Evolutionary conservation across 2,113 vertebrate genomes (phyloP).

Genomic region (Ptyas mucosa): DNA sequence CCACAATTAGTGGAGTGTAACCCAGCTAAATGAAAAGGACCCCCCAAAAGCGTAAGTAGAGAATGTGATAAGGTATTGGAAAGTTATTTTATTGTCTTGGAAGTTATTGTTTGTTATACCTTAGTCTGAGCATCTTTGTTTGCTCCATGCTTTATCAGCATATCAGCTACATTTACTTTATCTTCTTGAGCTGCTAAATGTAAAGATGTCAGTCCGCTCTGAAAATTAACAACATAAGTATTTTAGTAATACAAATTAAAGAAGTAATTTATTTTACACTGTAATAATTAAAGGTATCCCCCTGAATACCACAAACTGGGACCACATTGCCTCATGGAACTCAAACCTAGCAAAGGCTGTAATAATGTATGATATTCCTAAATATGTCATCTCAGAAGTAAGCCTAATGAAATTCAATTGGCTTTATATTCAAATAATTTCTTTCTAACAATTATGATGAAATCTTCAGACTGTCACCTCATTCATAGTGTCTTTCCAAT

Average conservation of each 20-base stretch:
- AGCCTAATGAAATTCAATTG: background rate
- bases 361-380: background rate
- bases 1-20: constrained; percentile 94
- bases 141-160: constrained; percentile 80
- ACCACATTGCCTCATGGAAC: background rate
- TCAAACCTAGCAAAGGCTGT: background rate
- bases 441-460: background rate
- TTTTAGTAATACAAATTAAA: background rate
- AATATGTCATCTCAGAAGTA: background rate
- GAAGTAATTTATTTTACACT: background rate
- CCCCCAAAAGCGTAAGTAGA: constrained; percentile 41
- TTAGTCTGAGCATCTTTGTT: constrained; percentile 93
- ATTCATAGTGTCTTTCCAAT: background rate
- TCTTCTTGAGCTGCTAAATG: constrained; percentile 97
- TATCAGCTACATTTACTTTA: constrained; percentile 85
- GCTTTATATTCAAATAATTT: background rate
- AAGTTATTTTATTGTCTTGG: background rate
- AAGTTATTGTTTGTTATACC: constrained; percentile 62
- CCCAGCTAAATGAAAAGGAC: constrained; percentile 80
- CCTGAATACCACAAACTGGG: background rate
- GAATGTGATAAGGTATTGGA: constrained; percentile 26
- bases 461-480: background rate
- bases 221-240: background rate
- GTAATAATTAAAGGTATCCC: background rate
- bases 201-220: constrained; percentile 93